Conservation (phyloP, 2,113 vertebrate species). For the Phylloscopus whistleri region DNA sequence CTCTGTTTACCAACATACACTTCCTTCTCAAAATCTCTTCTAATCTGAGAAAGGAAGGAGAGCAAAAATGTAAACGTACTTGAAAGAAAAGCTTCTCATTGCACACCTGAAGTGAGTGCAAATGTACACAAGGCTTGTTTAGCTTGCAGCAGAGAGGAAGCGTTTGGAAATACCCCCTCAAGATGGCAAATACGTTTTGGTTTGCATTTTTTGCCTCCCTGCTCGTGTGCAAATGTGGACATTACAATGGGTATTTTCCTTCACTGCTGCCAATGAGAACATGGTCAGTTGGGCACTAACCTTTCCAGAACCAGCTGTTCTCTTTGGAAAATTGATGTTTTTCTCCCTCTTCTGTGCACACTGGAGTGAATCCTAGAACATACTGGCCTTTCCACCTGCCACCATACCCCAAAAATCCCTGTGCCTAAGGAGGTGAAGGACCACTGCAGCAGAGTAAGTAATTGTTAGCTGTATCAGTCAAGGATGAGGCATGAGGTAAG, state of each 20-base stretch:
- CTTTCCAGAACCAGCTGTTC: background rate
- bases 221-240: background rate
- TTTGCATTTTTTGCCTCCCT: slow-evolving; percentile 38
- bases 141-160: background rate
- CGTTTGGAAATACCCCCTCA: slow-evolving; percentile 18
- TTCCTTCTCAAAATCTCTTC: slow-evolving; percentile 46
- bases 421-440: background rate
- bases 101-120: slow-evolving; percentile 10
- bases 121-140: slow-evolving; percentile 46
- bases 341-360: background rate
- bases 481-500: background rate
- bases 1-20: background rate
- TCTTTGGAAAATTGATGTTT: background rate
- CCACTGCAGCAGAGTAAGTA: background rate
- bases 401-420: background rate
- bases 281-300: background rate
- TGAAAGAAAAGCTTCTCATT: slow-evolving; percentile 40
- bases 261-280: background rate
- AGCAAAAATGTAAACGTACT: background rate
- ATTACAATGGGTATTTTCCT: slow-evolving; percentile 27
- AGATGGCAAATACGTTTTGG: slow-evolving; percentile 45
- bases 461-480: background rate
- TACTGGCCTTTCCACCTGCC: background rate
- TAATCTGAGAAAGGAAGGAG: slow-evolving; percentile 51
- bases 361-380: background rate